Evolutionary conservation across 2,113 vertebrate species (phyloP).

Genomic region (Pseudonaja textilis): DNA sequence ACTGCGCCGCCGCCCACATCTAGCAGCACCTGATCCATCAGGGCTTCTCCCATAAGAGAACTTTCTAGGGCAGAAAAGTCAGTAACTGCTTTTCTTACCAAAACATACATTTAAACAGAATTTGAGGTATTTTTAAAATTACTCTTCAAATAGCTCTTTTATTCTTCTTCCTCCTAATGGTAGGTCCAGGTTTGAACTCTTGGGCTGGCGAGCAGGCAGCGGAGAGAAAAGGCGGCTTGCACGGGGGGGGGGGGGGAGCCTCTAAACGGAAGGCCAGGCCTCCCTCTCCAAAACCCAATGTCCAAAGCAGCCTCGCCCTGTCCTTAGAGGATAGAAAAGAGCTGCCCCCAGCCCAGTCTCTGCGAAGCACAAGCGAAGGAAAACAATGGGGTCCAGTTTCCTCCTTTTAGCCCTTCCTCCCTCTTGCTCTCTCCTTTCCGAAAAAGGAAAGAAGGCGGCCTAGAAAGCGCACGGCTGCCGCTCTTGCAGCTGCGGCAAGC

Average conservation of each 20-base stretch:
- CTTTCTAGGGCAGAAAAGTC: background rate
- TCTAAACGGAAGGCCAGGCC: background rate
- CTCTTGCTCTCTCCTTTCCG: background rate
- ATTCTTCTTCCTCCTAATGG: background rate
- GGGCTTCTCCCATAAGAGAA: too few relatives aligned
- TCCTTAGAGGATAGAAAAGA: background rate
- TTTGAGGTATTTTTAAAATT: background rate
- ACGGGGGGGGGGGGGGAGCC: too few relatives aligned
- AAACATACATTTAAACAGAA: background rate
- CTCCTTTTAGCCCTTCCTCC: background rate
- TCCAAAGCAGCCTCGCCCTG: background rate
- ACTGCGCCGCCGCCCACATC: background rate
- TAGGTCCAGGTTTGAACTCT: background rate
- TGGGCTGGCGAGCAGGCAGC: background rate
- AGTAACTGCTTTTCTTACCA: background rate
- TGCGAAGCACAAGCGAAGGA: background rate
- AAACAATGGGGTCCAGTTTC: background rate
- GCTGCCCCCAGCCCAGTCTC: background rate
- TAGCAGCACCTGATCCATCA: background rate
- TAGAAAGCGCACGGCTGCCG: background rate
- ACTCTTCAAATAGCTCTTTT: background rate
- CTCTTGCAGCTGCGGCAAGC: background rate
- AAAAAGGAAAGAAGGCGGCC: background rate
- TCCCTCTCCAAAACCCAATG: background rate
- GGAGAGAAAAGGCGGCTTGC: background rate